Percentiles rank a stretch among this genome's conserved stretches.
These are phyloP conservation scores for Sisor rabdophorus DNA, from an alignment of 2,113 vertebrate species.

Conservation along the genomic window DNA sequence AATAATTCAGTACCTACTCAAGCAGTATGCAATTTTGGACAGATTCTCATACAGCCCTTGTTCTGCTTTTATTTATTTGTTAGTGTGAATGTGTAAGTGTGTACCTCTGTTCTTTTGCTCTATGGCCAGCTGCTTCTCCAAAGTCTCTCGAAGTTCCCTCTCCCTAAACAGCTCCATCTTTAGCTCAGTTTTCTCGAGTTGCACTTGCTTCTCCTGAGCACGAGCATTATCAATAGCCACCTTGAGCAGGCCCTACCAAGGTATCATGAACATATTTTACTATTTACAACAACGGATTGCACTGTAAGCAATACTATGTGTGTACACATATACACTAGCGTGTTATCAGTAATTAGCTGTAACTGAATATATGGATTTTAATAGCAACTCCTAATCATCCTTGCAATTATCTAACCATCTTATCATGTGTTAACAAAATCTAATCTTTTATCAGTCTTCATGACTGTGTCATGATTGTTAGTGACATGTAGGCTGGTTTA, in stretches of 20 bases:
- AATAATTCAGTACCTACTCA: too few relatives aligned
- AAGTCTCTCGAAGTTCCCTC: conserved; percentile 92
- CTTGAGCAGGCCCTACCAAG: conserved; percentile 88
- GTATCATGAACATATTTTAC: conserved; percentile 14
- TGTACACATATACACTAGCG: not conserved
- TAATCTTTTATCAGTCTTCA: too few relatives aligned
- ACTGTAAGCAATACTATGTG: conserved; percentile 2
- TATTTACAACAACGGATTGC: conserved; percentile 20
- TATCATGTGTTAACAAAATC: not conserved
- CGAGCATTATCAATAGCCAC: conserved; percentile 98
- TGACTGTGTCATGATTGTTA: too few relatives aligned
- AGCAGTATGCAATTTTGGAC: too few relatives aligned
- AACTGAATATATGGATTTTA: not conserved
- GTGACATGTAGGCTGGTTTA: too few relatives aligned
- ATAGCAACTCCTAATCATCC: not conserved
- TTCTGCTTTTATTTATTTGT: not conserved
- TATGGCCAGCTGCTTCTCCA: conserved; percentile 96
- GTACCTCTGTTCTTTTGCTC: conserved; percentile 99
- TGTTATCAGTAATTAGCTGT: not conserved
- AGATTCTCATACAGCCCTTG: too few relatives aligned
- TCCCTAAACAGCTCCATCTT: conserved; percentile 99
- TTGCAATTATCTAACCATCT: not conserved
- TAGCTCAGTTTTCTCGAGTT: conserved; percentile 98
- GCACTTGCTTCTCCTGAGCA: conserved; percentile 98
- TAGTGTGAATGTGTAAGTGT: conserved; percentile 4